These are phyloP conservation scores for Masticophis lateralis DNA, from an alignment of 2,797 vertebrate species.

Conservation along the genomic window DNA sequence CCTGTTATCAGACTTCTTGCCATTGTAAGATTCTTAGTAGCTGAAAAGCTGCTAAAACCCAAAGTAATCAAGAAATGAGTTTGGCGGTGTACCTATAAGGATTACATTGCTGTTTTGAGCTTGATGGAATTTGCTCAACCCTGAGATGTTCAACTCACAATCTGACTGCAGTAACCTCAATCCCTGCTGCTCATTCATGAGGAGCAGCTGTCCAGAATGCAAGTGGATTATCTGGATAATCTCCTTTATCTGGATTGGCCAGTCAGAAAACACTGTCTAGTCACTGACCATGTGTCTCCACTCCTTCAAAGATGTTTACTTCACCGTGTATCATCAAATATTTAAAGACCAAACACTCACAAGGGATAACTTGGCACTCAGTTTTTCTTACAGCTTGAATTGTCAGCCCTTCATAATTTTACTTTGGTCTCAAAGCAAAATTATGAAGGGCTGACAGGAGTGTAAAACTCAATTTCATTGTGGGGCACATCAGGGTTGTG, in stretches of 20 bases:
- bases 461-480: too few species aligned
- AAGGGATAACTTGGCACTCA: background rate
- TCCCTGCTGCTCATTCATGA: background rate
- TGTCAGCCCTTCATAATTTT: background rate
- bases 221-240: background rate
- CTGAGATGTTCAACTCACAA: background rate
- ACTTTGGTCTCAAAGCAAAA: background rate
- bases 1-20: background rate
- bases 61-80: background rate
- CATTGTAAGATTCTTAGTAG: background rate
- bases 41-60: background rate
- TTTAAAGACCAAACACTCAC: background rate
- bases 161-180: background rate
- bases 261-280: background rate
- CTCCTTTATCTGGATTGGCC: background rate
- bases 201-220: background rate
- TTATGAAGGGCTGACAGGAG: too few species aligned
- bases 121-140: background rate
- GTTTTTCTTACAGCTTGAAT: background rate
- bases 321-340: background rate
- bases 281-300: background rate
- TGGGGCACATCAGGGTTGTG: too few species aligned
- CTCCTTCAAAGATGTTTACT: background rate
- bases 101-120: background rate
- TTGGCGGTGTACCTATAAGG: background rate